A percentile compares a stretch with the other conserved stretches of the same genome.
Evolutionary conservation across 2,113 vertebrate species (phyloP).

Genomic region (Bombycilla garrulus): DNA sequence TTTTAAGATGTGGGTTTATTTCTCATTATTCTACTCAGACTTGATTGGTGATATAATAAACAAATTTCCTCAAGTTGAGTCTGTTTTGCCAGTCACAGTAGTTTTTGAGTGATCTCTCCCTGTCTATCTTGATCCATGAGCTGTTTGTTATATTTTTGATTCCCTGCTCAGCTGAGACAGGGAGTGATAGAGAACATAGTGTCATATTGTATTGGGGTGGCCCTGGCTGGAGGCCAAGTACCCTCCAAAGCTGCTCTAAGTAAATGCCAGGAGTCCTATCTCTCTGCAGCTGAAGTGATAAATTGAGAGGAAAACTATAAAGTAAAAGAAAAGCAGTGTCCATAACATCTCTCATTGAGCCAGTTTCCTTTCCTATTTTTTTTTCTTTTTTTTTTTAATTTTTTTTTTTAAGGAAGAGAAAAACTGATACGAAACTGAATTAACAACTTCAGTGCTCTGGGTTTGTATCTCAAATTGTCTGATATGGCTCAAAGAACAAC

Average conservation of each 20-base stretch:
- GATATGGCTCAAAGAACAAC: not conserved
- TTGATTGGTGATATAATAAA: not conserved
- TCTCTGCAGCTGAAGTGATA: not conserved
- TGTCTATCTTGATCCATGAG: not conserved
- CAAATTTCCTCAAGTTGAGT: not conserved
- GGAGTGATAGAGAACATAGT: not conserved
- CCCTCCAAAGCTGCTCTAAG: not conserved
- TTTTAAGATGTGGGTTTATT: not conserved
- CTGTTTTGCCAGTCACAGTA: not conserved
- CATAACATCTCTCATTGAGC: not conserved
- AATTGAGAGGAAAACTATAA: not conserved
- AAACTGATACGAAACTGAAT: not conserved
- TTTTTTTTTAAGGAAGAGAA: not conserved
- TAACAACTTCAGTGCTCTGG: not conserved
- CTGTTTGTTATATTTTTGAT: not conserved
- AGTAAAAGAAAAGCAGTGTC: not conserved
- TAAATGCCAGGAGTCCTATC: not conserved
- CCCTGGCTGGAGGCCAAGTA: too few species aligned
- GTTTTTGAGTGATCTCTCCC: not conserved
- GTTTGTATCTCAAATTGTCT: not conserved
- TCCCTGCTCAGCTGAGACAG: not conserved
- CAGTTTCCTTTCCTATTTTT: not conserved
- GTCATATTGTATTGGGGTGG: too few species aligned
- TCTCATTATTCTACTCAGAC: not conserved
- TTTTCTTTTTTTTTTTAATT: not conserved